Evolutionary conservation across 1,140 invertebrate species (phyloP), one percentile per base, ranked within the genome.

Genomic region (Micrasema longulum): DNA sequence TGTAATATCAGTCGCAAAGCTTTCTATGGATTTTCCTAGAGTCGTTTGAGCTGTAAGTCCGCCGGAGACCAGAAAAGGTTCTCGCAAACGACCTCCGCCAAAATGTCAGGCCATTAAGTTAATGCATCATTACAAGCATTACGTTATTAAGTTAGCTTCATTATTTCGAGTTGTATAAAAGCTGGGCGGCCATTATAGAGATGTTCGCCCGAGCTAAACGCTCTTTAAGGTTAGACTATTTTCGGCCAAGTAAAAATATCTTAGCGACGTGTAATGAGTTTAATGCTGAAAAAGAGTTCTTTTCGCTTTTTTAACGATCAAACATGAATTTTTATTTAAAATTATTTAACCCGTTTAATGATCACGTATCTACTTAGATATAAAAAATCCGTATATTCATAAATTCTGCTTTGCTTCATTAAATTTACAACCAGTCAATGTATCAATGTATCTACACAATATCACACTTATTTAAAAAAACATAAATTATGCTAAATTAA

Each of bases 101-200:
- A 71, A 71, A 65, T 65, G 69, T 71, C 50, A 60, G 71, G 62
- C 60, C 43, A 64, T 74, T 67, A 70, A 70, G 20, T 70, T 74
- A 70, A 74, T 74, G 72, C 72, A 52, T 74, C 72, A 53, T 74
- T 74, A 74, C 70, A 69, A 74, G 68, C 68, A 53, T 73, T 73
- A 69, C 71, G 18, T 69, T 73, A 73, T 68, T 60, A 73, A 73
- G 64, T 69, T 53, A 65, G 72, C 68, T 74, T 69, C 72, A 67
- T 74, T 70, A 70, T 74, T 73, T 73, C 60, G 66, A 73, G 57
- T 73, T 57, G 70, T 69, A 73, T 63, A 72, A 72, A 55, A 57
- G 53, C 71, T 22, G 62, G 31, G 69, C 60, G 62, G 69, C 69
- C 60, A 71, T 71, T 65, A 64, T 48, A 36, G 47, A 31, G 31